Percentiles rank a stretch among this genome's conserved stretches.
phyloP scores from a whole-genome alignment of 2,797 vertebrate species.

The Oceanodroma leucorhoa region DNA sequence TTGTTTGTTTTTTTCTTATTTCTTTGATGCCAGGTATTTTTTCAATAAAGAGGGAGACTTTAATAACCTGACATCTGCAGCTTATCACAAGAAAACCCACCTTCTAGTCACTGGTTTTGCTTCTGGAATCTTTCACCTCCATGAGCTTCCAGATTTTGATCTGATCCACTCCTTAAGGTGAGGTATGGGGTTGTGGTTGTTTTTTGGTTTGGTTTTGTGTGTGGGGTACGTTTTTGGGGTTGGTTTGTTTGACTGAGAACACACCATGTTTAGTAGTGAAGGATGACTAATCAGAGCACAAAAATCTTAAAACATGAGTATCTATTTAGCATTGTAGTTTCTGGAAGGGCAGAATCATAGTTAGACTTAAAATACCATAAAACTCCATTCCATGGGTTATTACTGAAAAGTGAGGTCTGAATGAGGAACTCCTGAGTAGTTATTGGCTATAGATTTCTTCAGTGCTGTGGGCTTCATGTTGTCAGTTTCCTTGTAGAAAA shows the following conservation, averaged over 20 bases:
- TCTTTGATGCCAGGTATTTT: conserved; percentile 81
- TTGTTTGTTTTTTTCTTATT: neutral
- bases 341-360: neutral
- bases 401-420: neutral
- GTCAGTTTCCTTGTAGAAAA: neutral
- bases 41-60: conserved; percentile 96
- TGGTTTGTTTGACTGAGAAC: neutral
- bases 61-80: conserved; percentile 85
- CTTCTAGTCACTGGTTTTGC: conserved; percentile 93
- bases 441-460: neutral
- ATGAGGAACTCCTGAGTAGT: neutral
- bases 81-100: conserved; percentile 87
- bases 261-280: neutral
- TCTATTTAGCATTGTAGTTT: neutral
- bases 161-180: conserved; percentile 95
- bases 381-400: neutral
- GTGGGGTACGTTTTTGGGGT: accelerated
- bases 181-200: neutral
- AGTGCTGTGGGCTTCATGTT: neutral
- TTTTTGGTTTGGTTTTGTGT: neutral
- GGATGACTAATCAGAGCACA: neutral
- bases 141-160: conserved; percentile 93
- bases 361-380: neutral
- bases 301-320: neutral
- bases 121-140: conserved; percentile 96